Percentiles rank a stretch among this genome's conserved stretches.
Evolutionary conservation across 2,888 invertebrate genomes (phyloP).

Genomic region (Melieria crassipennis): DNA sequence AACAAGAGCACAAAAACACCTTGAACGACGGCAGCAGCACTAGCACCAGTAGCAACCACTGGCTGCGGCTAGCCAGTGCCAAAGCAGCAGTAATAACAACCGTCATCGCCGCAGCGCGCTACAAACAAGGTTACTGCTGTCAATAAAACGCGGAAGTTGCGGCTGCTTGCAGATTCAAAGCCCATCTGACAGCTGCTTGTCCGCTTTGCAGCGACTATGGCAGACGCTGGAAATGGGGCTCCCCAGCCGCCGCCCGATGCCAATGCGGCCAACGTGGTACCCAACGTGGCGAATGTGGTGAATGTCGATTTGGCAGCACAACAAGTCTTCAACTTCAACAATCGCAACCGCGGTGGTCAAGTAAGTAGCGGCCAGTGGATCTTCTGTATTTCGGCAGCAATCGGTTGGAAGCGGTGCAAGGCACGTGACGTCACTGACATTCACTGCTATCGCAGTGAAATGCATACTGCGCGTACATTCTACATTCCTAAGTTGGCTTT

Average conservation of each 20-base stretch:
- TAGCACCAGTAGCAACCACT: neutral
- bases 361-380: constrained; percentile 32
- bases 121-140: neutral
- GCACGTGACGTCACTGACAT: too few relatives aligned
- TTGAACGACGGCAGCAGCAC: constrained; percentile 9
- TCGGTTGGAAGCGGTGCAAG: too few relatives aligned
- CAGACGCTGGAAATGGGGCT: constrained; percentile 16
- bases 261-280: constrained; percentile 28
- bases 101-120: neutral
- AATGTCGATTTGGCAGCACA: constrained; percentile 48
- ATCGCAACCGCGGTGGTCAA: constrained; percentile 54
- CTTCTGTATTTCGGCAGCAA: too few relatives aligned
- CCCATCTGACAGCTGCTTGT: neutral
- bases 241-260: constrained; percentile 22
- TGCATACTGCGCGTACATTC: too few relatives aligned
- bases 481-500: too few relatives aligned
- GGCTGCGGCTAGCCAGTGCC: too few relatives aligned
- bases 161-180: neutral
- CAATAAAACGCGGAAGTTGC: neutral
- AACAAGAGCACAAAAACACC: neutral
- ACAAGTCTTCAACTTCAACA: constrained; percentile 55
- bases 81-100: neutral
- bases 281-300: constrained; percentile 42
- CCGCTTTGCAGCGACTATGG: neutral
- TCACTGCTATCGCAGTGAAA: too few relatives aligned